Percentiles rank a stretch among this genome's conserved stretches.
Evolutionary conservation across 2,797 vertebrate genomes (phyloP).

Genomic region (Lacerta bilineata): DNA sequence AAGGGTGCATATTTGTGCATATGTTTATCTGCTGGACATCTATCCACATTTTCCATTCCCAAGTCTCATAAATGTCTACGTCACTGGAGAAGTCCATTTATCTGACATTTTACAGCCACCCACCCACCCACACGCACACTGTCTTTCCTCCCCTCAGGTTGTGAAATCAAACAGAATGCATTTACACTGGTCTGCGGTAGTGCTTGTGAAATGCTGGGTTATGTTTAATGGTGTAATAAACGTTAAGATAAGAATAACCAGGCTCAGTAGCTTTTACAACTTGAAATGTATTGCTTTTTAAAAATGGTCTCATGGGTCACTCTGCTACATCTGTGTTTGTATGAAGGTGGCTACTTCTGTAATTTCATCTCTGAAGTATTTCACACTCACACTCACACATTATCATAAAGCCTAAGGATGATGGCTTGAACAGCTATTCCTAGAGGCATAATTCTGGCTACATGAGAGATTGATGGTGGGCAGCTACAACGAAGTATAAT

Average conservation of each 20-base stretch:
- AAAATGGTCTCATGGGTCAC: constrained; percentile 17
- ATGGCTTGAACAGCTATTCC: constrained; percentile 33
- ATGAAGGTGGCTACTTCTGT: constrained; percentile 27
- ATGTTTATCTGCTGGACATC: background rate
- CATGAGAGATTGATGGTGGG: constrained; percentile 11
- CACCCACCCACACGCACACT: background rate
- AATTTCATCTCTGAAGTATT: constrained; percentile 47
- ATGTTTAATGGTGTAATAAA: constrained; percentile 52
- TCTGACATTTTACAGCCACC: background rate
- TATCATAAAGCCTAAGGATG: constrained; percentile 36
- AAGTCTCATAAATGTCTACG: background rate
- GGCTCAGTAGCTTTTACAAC: constrained; percentile 42
- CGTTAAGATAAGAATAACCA: constrained; percentile 45
- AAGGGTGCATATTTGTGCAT: background rate
- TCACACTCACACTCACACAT: constrained; percentile 23
- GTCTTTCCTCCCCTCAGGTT: background rate
- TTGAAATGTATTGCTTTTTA: constrained; percentile 44
- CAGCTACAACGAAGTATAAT: constrained; percentile 38
- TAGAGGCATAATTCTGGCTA: constrained; percentile 36
- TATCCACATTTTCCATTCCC: constrained; percentile 5
- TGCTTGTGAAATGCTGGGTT: background rate
- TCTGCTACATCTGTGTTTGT: constrained; percentile 38
- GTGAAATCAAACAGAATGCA: background rate
- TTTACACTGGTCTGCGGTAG: constrained; percentile 5
- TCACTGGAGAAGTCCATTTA: background rate